These are phyloP conservation scores for Prolemur simus DNA, from an alignment of 2,113 vertebrate genomes.

Conservation along the genomic window DNA sequence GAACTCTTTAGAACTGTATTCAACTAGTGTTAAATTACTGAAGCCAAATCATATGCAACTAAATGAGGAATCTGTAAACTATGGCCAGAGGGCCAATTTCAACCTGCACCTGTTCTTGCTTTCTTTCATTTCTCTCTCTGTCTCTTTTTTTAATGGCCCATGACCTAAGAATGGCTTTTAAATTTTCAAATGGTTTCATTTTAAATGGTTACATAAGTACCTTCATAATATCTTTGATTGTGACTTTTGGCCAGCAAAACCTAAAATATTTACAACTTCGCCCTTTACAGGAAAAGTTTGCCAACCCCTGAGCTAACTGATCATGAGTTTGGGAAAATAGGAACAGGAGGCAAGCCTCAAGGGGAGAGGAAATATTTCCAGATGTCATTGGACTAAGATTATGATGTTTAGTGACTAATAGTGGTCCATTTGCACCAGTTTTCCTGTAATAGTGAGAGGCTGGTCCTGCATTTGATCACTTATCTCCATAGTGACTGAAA, in stretches of 20 bases:
- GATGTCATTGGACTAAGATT: neutral
- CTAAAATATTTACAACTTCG: constrained; percentile 38
- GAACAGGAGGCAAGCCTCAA: neutral
- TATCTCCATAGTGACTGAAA: neutral
- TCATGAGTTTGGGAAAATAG: neutral
- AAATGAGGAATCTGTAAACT: neutral
- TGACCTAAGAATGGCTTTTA: neutral
- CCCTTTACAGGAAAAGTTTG: neutral
- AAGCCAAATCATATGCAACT: neutral
- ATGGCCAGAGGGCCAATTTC: neutral
- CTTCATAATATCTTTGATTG: constrained; percentile 6
- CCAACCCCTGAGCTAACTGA: neutral
- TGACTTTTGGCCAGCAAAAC: neutral
- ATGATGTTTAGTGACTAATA: neutral
- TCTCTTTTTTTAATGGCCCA: neutral
- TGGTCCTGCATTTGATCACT: neutral
- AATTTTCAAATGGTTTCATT: constrained; percentile 26
- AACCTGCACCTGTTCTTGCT: neutral
- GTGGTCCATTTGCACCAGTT: neutral
- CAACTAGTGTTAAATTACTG: neutral
- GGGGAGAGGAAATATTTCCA: neutral
- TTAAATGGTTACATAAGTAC: constrained; percentile 14
- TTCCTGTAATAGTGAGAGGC: neutral
- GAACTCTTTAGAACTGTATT: neutral
- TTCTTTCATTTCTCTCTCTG: neutral